These are phyloP conservation scores for Dioctria rufipes DNA, from an alignment of 2,888 invertebrate genomes.

Conservation along the genomic window DNA sequence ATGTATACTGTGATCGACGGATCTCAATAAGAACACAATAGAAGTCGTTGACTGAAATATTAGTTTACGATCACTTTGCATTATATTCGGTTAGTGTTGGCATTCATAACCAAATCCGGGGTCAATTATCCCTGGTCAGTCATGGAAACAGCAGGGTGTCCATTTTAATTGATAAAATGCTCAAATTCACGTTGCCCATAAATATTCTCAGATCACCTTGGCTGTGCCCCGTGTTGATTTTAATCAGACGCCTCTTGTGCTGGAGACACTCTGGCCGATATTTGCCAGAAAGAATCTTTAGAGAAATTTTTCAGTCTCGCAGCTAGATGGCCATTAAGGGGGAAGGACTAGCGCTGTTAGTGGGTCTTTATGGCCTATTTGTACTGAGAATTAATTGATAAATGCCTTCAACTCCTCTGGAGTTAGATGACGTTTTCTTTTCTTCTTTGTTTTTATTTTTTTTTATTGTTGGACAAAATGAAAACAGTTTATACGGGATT, in stretches of 20 bases:
- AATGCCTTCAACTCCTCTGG: conserved; percentile 41
- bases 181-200: conserved; percentile 49
- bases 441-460: not conserved
- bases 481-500: conserved; percentile 22
- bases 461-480: not conserved
- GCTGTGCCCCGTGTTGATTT: conserved; percentile 50
- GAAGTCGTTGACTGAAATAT: conserved; percentile 12
- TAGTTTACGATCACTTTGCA: conserved; percentile 17
- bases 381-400: conserved; percentile 49
- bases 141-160: conserved; percentile 22
- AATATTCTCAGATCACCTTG: conserved; percentile 34
- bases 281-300: conserved; percentile 38
- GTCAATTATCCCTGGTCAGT: conserved; percentile 43
- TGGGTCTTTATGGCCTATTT: conserved; percentile 47
- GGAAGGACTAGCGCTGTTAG: conserved; percentile 20
- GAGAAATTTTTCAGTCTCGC: conserved; percentile 33
- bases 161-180: conserved; percentile 52
- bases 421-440: conserved; percentile 23
- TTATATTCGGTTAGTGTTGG: conserved; percentile 22
- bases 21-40: conserved; percentile 7
- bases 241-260: conserved; percentile 53
- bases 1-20: not conserved
- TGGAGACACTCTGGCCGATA: conserved; percentile 41
- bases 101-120: conserved; percentile 10
- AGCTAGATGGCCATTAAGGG: conserved; percentile 24